Evolutionary conservation across 2,113 vertebrate genomes (phyloP), one percentile per base, ranked within the genome.

Genomic region (Haemorhous mexicanus): DNA sequence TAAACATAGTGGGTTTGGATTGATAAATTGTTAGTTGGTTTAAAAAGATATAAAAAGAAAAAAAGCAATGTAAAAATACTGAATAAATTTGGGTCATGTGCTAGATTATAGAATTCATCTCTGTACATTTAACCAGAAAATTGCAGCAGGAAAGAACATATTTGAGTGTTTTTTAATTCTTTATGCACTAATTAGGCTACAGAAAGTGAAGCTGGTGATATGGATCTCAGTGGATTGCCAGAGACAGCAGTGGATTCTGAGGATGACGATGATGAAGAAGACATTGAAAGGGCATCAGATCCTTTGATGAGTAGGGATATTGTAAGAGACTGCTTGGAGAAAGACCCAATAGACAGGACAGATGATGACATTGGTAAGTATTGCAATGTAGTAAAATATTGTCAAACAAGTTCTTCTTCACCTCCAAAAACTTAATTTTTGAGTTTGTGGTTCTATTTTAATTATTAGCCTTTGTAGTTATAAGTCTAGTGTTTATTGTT

Each of bases 191-290:
- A 79, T 95, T 87, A 99, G 99, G 99, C 99, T 97, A 99, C 99
- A 73, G 99, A 99, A 97, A 99, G 99, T 97, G 99, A 99, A 96
- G 98, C 99, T 58, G 99, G 99, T 79, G 99, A 99, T 98, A 99
- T 99, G 99, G 99, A 99, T 98, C 98, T 99, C 92, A 99, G 99
- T 94, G 99, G 99, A 88, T 98, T 99, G 94, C 99, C 99, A 13
- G 99, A 99, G 97, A 99, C 99, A n/a, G 99, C 99, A 41, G 99
- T 99, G 39, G 99, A 99, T 98, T 99, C 99, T 2, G 99, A 99
- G 93, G 99, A 99, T 66, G 99, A 99, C 5, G 99, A 99, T 2
- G 99, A 99, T 39, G 99, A 99, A 94, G 99, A 99, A 97, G 99
- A 99, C 91, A 99, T 99, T 84, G 99, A 99, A 95, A 98, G 99